A percentile compares a stretch with the other conserved stretches of the same genome.
phyloP scores from a whole-genome alignment of 1,140 invertebrate species.

The Aphis craccivora region DNA sequence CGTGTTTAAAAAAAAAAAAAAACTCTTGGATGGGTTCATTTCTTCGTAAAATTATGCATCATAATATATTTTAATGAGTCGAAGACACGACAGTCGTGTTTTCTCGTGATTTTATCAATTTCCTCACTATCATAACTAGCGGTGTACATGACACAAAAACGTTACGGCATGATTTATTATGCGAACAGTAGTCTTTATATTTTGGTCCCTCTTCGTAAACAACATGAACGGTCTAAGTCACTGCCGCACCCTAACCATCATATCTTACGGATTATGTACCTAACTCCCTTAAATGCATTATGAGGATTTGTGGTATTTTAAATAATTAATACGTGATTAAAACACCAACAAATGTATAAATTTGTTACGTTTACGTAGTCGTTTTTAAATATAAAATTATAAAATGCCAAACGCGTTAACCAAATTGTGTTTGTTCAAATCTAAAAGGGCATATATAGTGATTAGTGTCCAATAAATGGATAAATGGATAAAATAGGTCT shows the following conservation, averaged over 20 bases:
- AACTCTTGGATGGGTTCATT: background rate
- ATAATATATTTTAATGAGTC: background rate
- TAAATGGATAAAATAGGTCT: background rate
- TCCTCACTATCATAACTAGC: background rate
- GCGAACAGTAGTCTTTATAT: background rate
- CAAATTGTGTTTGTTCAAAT: background rate
- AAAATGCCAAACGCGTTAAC: background rate
- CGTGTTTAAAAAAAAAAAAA: too few relatives aligned
- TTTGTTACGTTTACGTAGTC: background rate
- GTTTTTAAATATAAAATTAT: background rate
- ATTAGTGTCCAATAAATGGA: background rate
- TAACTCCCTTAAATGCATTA: background rate
- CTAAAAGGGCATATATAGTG: background rate
- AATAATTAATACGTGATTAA: slow-evolving; percentile 18
- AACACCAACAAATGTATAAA: background rate
- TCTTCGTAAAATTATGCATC: background rate
- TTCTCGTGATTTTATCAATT: background rate
- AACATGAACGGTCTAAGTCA: background rate
- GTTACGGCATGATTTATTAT: background rate
- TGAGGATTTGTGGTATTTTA: slow-evolving; percentile 2
- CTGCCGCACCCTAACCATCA: background rate
- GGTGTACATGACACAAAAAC: background rate
- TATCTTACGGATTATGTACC: background rate
- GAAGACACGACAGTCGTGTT: background rate
- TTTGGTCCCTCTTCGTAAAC: background rate